Evolutionary conservation across 2,888 invertebrate species (phyloP), one percentile per base, ranked within the genome.

Genomic region (Listrodromus nycthemerus): DNA sequence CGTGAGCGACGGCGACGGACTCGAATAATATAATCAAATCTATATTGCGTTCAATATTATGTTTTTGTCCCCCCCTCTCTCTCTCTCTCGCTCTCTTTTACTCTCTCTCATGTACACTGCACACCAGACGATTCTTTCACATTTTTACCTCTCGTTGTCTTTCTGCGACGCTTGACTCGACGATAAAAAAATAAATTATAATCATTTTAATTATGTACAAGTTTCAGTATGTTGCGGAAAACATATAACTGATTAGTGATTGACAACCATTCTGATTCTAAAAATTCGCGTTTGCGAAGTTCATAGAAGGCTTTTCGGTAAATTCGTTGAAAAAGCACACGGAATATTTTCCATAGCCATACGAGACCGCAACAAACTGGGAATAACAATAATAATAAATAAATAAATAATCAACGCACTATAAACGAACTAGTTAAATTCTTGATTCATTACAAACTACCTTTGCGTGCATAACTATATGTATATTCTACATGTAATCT

Each of bases 171-270:
- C 83, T 84, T 67, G 61, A 74, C 80, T 74, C 83, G 73, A 80
- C 69, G 83, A 85, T 86, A 83, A 83, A 83, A 87, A 84, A 85
- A 86, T 85, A 82, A 86, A 86, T 86, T 85, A 80, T 84, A 84
- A 84, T 80, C 52, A 80, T 41, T 78, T 37, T 21, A 85, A 86
- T 83, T 80, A 58, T 58, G 21, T 82, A 85, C 83, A 84, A 71
- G 67, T 83, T 82, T 75, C 41, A 81, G 81, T 55, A 77, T 86
- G 81, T 84, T 84, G 84, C 80, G 79, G 78, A 83, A 84, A 83
- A 84, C 82, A 86, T 84, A 77, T n/a, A 61, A 61, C 27, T 6
- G 33, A n/a, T n/a, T n/a, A n/a, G n/a, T n/a, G n/a, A n/a, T n/a
- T 30, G 16, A 30, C 4, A 61, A 21, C 24, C 1, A 55, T 55